Conservation (phyloP, 2,888 invertebrate genomes). For the Heliothis peltigera region DNA sequence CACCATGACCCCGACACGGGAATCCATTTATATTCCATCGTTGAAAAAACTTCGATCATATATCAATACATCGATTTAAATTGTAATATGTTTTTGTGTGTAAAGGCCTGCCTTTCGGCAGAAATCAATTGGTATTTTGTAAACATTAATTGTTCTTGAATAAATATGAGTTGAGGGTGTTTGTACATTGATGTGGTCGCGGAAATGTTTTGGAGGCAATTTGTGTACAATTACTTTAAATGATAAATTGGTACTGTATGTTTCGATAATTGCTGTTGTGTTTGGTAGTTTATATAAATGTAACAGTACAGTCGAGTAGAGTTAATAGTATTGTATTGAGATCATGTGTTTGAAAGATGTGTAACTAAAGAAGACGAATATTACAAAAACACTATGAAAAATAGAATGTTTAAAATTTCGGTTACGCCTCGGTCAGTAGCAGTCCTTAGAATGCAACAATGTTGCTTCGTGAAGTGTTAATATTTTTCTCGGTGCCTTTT, state of each 20-base stretch:
- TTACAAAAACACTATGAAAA: too few relatives aligned
- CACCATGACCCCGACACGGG: constrained; percentile 67
- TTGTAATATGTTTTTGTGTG: constrained; percentile 73
- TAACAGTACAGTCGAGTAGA: too few relatives aligned
- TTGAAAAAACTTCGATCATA: constrained; percentile 63
- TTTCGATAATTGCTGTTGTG: too few relatives aligned
- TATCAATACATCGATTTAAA: constrained; percentile 74
- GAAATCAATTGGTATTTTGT: constrained; percentile 71
- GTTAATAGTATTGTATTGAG: too few relatives aligned
- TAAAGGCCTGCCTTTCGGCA: constrained; percentile 65
- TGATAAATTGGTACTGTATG: too few relatives aligned
- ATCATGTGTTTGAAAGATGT: too few relatives aligned
- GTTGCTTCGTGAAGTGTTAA: constrained; percentile 21
- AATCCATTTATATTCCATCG: constrained; percentile 68
- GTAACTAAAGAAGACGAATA: too few relatives aligned
- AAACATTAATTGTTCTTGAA: constrained; percentile 66
- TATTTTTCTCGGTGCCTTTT: constrained; percentile 42
- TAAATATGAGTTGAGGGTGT: constrained; percentile 35
- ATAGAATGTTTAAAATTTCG: too few relatives aligned
- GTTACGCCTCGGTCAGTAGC: constrained; percentile 7
- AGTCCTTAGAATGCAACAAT: constrained; percentile 27
- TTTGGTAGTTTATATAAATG: too few relatives aligned
- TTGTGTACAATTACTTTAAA: too few relatives aligned
- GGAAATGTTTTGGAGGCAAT: background rate
- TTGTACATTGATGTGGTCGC: constrained; percentile 14